Conservation (phyloP, 2,888 invertebrate species). For the Tiliacea aurago region DNA sequence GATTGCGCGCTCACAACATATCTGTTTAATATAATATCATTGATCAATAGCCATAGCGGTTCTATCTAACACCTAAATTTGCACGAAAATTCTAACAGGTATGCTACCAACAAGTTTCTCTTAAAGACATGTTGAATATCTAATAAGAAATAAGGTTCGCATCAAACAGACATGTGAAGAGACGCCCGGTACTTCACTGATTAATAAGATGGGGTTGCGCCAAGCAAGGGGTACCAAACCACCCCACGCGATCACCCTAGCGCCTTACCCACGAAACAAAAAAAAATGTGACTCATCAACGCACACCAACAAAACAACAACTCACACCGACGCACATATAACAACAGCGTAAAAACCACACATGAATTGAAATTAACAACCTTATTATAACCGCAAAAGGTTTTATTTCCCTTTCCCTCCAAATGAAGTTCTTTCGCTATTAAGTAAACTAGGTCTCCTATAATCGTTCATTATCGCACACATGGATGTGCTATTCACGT, state of each 20-base stretch:
- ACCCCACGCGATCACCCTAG: constrained; percentile 87
- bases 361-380: constrained; percentile 80
- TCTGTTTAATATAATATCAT: no score
- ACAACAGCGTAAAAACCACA: constrained; percentile 74
- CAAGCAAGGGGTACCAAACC: constrained; percentile 86
- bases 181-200: constrained; percentile 90
- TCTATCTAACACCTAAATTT: background rate
- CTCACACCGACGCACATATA: constrained; percentile 74
- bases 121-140: constrained; percentile 73
- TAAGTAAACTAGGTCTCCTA: constrained; percentile 86
- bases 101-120: constrained; percentile 41
- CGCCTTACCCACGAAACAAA: constrained; percentile 91
- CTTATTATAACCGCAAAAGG: constrained; percentile 81
- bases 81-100: constrained; percentile 31
- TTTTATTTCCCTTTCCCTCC: constrained; percentile 65
- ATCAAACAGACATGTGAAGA: constrained; percentile 89
- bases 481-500: constrained; percentile 83
- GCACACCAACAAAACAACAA: constrained; percentile 85
- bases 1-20: no score
- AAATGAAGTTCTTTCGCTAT: constrained; percentile 77
- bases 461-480: constrained; percentile 91
- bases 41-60: no score
- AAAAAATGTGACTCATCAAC: constrained; percentile 91
- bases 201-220: constrained; percentile 90
- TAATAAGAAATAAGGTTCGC: constrained; percentile 83